Base-by-base conservation (phyloP, 2,888 invertebrate species). In the Scelioninae gen. 2 region DNA sequence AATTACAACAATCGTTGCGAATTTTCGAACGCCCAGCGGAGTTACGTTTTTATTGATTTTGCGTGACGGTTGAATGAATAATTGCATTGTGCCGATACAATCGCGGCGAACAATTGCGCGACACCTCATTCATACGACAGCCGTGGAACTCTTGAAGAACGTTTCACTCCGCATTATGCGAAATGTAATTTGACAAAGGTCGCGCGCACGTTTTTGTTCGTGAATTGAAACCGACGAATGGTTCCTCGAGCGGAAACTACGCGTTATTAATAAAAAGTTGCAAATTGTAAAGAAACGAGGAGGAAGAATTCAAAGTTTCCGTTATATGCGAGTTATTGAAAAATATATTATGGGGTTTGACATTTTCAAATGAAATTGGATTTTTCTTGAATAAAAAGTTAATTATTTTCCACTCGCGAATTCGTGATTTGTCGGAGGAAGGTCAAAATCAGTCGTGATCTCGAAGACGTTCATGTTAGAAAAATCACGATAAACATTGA, bases 11-110 rank as follows among this genome's bases (percentile, higher is more conserved):
- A 43, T 48, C 48, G 45, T n/a, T 13, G n/a, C 18, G 25, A 41
- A 55, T 55, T 48, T 46, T 67, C 41, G 41, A n/a, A n/a, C 28
- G 52, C 31, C 63, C 50, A 35, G 63, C 43, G 28, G 43, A 19
- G 43, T 55, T 69, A 35, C 57, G 39, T 70, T 70, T 70, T 70
- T 57, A 70, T 61, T 61, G 57, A 50, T 46, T 58, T 50, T 25
- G 48, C 61, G 61, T 63, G 43, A 57, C 39, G 53, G 45, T 16
- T 70, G 69, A 63, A 70, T 43, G 69, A 63, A 33, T 70, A 31
- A 70, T 63, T 57, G 48, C 55, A 41, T 55, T 58, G 43, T 35
- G 10, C 45, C 39, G 52, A 68, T 60, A 67, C 58, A 60, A 68
- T 68, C 55, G 48, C 19, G 22, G 9, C 31, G 55, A 48, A 46